Percentiles rank a stretch among this genome's conserved stretches.
Conservation (phyloP, 2,113 vertebrate species). For the Chiloscyllium plagiosum region DNA sequence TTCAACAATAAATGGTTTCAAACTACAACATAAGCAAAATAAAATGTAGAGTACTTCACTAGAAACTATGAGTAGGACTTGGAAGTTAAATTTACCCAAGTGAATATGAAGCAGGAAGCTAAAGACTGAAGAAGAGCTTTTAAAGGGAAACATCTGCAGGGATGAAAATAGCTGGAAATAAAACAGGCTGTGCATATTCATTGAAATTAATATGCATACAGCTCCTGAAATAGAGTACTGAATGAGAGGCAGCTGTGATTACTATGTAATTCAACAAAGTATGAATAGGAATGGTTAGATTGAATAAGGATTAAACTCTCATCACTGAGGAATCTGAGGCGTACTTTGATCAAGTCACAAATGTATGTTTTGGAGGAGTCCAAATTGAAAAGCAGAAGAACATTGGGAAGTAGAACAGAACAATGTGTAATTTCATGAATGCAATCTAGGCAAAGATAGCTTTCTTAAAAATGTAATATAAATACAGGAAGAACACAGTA, state of each 20-base stretch:
- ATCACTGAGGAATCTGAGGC: neutral
- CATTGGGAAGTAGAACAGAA: neutral
- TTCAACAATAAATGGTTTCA: neutral
- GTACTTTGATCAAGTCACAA: neutral
- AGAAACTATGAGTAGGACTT: neutral
- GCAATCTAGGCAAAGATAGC: neutral
- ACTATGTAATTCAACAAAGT: neutral
- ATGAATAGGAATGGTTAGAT: neutral
- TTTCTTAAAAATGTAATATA: neutral
- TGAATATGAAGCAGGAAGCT: neutral
- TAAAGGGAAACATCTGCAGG: constrained; percentile 8
- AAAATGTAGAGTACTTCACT: neutral
- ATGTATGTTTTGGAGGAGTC: neutral
- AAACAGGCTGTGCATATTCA: neutral
- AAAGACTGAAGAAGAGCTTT: neutral
- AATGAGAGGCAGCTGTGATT: constrained; percentile 18
- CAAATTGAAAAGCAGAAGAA: neutral
- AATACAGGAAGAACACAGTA: neutral
- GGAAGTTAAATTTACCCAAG: neutral
- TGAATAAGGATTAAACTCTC: neutral
- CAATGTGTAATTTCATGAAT: neutral
- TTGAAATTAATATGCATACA: neutral
- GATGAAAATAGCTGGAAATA: neutral
- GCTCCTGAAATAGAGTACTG: neutral
- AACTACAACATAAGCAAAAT: neutral